Evolutionary conservation across 2,113 vertebrate species (phyloP), one percentile per base, ranked within the genome.

Genomic region (Cnemophilus loriae): DNA sequence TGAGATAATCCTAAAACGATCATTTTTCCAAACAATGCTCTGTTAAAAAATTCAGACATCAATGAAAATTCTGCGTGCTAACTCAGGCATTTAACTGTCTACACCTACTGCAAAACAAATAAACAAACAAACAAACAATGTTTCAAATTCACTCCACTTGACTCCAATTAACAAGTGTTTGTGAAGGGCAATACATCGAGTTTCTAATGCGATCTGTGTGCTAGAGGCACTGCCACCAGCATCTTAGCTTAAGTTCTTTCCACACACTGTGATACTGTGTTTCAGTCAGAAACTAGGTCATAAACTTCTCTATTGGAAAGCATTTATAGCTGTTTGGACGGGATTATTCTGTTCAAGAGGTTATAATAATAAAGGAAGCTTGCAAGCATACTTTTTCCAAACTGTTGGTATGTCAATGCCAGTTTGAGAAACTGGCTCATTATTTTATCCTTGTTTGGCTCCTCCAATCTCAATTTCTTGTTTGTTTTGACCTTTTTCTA

Each of bases 361-460:
- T 97, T 96, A 97, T 35, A 96, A 96, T 91, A 97, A 97, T 94
- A 97, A 96, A 83, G 55, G 84, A 94, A 85, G 59, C 59, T 80
- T 59, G 63, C 52, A 90, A 94, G 68, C 16, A 1, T 9, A 35
- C 67, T 93, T 94, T 86, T 93, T 90, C 79, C 76, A 89, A 96
- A 93, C 52, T 84, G 83, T 28, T 75, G 47, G 85, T 92, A 44
- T 28, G 81, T 39, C 13, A 10, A 33, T 65, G 64, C 73, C 68
- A 57, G 70, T 75, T 80, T 68, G 57, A 76, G 91, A 96, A 74
- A 65, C 2, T 73, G 76, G 57, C 87, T 96, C 16, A 4, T 60
- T 87, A 64, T 55, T 95, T 95, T 80, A 77, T 59, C 96, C 85
- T 37, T 57, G 21, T 78, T 92, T 76, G 85, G 90, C 76, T 96